Evolutionary conservation across 2,797 vertebrate species (phyloP).

Genomic region (Chelonia mydas): DNA sequence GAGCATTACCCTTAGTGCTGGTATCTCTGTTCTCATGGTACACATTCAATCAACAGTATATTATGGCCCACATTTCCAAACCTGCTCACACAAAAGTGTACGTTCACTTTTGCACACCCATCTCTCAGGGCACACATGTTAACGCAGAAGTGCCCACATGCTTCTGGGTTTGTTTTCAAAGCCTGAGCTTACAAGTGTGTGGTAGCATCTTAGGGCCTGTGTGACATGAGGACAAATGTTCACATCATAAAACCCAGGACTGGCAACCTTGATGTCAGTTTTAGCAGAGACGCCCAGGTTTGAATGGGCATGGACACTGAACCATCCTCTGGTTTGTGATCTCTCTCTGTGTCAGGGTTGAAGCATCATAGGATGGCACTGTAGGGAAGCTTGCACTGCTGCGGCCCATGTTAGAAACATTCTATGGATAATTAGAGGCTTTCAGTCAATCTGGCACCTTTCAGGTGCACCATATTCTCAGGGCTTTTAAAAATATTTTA

Average conservation of each 20-base stretch:
- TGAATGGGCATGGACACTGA: background rate
- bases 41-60: background rate
- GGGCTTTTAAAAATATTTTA: background rate
- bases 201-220: background rate
- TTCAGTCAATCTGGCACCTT: background rate
- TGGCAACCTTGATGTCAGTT: background rate
- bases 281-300: background rate
- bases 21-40: background rate
- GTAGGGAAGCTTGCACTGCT: background rate
- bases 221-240: background rate
- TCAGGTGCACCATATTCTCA: background rate
- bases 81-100: accelerated
- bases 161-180: background rate
- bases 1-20: background rate
- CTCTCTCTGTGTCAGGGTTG: background rate
- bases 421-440: background rate
- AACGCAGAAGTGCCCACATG: background rate
- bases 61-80: background rate
- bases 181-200: background rate
- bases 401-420: background rate
- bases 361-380: background rate
- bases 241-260: background rate
- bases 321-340: background rate
- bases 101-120: background rate
- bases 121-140: background rate